These are phyloP conservation scores for Xenopus petersii DNA, from an alignment of 2,797 vertebrate genomes.

Conservation along the genomic window DNA sequence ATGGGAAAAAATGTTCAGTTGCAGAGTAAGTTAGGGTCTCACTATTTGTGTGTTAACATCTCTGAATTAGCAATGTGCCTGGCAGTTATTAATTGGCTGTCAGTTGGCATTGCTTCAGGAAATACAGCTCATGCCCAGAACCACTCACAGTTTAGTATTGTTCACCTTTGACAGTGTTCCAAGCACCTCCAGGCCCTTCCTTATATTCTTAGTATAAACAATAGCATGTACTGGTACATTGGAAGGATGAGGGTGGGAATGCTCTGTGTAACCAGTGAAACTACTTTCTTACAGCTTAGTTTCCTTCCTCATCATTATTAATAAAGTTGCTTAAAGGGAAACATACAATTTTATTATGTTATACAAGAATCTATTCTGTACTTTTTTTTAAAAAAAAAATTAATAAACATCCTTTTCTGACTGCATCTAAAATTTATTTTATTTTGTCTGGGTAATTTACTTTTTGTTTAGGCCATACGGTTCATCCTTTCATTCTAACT, in stretches of 20 bases:
- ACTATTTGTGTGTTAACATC: not conserved
- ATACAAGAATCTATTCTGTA: too few species aligned
- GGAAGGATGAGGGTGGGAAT: conserved; percentile 11
- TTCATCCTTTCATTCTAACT: too few species aligned
- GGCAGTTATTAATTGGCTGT: not conserved
- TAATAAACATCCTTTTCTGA: too few species aligned
- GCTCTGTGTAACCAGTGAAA: not conserved
- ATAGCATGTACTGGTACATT: conserved; percentile 1
- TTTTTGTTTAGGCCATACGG: too few species aligned
- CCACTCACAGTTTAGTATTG: conserved; percentile 6
- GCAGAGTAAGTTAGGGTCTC: not conserved
- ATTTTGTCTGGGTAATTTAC: too few species aligned
- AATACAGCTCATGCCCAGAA: conserved; percentile 2
- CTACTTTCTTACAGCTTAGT: not conserved
- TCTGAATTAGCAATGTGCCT: not conserved
- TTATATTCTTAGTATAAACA: not conserved
- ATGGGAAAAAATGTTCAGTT: too few species aligned
- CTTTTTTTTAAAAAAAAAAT: too few species aligned
- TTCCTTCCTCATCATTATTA: too few species aligned
- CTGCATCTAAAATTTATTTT: too few species aligned
- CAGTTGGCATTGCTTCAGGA: not conserved
- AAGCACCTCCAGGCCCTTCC: conserved; percentile 7
- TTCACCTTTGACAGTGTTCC: conserved; percentile 8
- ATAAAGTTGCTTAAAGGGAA: too few species aligned
- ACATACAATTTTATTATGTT: too few species aligned